Evolutionary conservation across 2,113 vertebrate species (phyloP), one percentile per base, ranked within the genome.

Genomic region (Athene noctua): DNA sequence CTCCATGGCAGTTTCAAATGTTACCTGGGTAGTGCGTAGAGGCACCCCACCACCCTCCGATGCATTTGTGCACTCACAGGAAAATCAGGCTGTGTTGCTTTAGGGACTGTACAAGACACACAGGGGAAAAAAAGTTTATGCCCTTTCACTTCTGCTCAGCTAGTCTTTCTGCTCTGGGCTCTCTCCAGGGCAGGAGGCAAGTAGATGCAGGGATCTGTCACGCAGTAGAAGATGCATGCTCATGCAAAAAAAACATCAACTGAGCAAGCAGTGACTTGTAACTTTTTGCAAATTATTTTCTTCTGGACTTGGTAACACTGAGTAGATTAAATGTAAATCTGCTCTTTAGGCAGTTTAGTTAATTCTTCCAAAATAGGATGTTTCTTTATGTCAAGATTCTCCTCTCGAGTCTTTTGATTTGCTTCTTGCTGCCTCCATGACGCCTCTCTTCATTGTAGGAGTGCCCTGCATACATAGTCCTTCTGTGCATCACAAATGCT

Each of bases 51-150:
- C 34, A 23, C 46, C 32, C 49, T 66, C 15, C 79, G 32, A 6
- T 0, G 0, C 38, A 12, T 70, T 34, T 62, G 11, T 71, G 66
- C 36, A 34, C 3, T 0, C 32, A 5, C 52, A 70, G 59, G 79
- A 88, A 67, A 84, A 81, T 84, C 54, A 51, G 63, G 61, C 47
- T 59, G 12, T 29, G 23, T 78, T 55, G 22, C 61, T 78, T 86
- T 74, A 80, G n/a, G 65, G 18, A 22, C 61, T 79, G 29, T 44
- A 2, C 19, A 23, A 87, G 63, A 15, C n/a, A 44, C 26, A 5
- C 4, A 42, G 27, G 16, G 40, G 38, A 38, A 38, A 7, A 70
- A 30, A 5, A 6, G 8, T 22, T 29, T 52, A 3, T 81, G 38
- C 26, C 6, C 7, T 92, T 66, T 73, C 0, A 0, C 46, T 81